phyloP scores from a whole-genome alignment of 2,888 invertebrate genomes.

The Latheticus oryzae region DNA sequence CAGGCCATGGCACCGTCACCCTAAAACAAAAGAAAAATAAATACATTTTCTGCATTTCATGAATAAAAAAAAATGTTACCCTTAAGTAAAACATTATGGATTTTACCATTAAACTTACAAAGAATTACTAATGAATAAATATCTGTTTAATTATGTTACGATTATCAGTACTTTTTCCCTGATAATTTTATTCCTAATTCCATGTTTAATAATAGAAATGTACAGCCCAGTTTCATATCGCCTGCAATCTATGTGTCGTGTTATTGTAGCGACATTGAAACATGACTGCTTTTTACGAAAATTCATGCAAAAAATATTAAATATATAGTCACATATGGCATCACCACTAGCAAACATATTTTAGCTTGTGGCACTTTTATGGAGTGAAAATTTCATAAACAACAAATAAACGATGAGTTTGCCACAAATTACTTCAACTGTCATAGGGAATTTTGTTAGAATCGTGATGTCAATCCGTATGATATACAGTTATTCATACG shows the following conservation, averaged over 20 bases:
- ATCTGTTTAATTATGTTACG: conserved; percentile 40
- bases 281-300: conserved; percentile 38
- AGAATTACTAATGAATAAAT: conserved; percentile 33
- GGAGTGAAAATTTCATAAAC: conserved; percentile 23
- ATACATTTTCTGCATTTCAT: too few species aligned
- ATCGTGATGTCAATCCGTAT: too few species aligned
- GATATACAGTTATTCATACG: too few species aligned
- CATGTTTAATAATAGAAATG: conserved; percentile 43
- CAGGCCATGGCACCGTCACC: conserved; percentile 66
- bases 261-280: conserved; percentile 40
- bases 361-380: conserved; percentile 31
- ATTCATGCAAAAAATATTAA: conserved; percentile 38
- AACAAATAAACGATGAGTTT: conserved; percentile 21
- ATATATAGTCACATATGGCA: conserved; percentile 29
- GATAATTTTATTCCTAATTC: conserved; percentile 41
- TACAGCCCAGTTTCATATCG: conserved; percentile 31
- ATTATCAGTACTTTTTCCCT: conserved; percentile 39
- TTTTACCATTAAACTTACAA: conserved; percentile 14
- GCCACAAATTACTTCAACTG: conserved; percentile 7
- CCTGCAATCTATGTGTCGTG: conserved; percentile 40
- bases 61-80: too few species aligned
- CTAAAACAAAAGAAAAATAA: conserved; percentile 56
- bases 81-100: too few species aligned
- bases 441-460: too few species aligned
- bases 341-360: conserved; percentile 27